A percentile compares a stretch with the other conserved stretches of the same genome.
Conservation (phyloP, 2,113 vertebrate species). For the Sialia sialis region DNA sequence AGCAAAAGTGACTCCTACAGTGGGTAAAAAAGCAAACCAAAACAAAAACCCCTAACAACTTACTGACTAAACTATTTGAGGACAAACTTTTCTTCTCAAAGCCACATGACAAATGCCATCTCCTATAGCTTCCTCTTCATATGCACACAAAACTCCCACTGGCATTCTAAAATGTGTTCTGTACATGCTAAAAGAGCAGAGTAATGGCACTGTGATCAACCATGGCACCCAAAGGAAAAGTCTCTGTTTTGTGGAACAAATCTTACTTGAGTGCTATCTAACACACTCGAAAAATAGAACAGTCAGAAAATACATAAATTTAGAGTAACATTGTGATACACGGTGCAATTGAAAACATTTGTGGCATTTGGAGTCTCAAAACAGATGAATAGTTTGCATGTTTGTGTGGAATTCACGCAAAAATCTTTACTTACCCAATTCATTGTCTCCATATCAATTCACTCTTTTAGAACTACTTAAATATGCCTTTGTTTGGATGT, state of each 20-base stretch:
- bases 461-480: not conserved
- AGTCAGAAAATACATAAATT: not conserved
- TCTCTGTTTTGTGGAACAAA: not conserved
- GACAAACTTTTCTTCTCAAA: constrained; percentile 1
- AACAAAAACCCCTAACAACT: not conserved
- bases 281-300: not conserved
- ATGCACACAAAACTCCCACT: not conserved
- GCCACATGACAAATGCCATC: not conserved
- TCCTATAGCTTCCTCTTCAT: not conserved
- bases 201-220: not conserved
- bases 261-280: not conserved
- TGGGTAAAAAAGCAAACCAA: not conserved
- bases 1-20: not conserved
- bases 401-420: not conserved
- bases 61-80: not conserved
- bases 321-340: not conserved
- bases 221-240: not conserved
- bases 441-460: not conserved
- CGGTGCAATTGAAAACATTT: not conserved
- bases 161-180: not conserved
- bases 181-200: not conserved
- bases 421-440: not conserved
- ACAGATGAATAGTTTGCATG: not conserved
- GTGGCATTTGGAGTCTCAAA: not conserved
- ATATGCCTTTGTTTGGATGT: not conserved